Conservation (phyloP, 1,140 invertebrate genomes). For the Chionoecetes opilio region DNA sequence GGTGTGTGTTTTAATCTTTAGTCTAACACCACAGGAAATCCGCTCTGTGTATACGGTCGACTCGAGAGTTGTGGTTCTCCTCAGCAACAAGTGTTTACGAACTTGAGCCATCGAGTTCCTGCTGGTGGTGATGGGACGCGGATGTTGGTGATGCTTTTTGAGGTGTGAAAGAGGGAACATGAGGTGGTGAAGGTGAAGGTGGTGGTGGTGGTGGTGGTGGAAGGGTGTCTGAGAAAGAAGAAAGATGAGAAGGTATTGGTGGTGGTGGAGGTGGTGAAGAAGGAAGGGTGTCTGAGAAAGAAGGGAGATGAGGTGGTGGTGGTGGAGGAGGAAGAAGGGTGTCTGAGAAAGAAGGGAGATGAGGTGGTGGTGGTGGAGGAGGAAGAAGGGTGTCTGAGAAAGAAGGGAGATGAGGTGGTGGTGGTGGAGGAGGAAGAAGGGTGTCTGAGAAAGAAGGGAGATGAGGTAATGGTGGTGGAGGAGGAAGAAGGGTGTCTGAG, state of each 20-base stretch:
- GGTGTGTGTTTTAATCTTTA: neutral
- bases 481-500: neutral
- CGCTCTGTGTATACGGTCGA: neutral
- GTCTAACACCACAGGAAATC: neutral
- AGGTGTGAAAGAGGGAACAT: neutral
- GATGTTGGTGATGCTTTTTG: neutral
- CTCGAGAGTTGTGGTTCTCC: neutral
- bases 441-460: neutral
- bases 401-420: too few species aligned
- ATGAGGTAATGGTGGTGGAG: neutral
- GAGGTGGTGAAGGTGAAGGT: neutral
- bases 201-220: neutral
- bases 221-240: neutral
- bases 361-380: neutral
- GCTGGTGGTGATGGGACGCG: neutral
- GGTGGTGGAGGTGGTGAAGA: neutral
- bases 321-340: neutral
- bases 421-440: neutral
- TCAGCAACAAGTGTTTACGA: constrained; percentile 13
- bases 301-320: neutral
- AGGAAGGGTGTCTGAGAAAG: neutral
- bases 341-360: neutral
- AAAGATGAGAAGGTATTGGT: too few species aligned
- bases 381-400: neutral
- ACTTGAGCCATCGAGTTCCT: neutral